phyloP scores from a whole-genome alignment of 2,797 vertebrate genomes.

The Dicrostonyx torquatus region DNA sequence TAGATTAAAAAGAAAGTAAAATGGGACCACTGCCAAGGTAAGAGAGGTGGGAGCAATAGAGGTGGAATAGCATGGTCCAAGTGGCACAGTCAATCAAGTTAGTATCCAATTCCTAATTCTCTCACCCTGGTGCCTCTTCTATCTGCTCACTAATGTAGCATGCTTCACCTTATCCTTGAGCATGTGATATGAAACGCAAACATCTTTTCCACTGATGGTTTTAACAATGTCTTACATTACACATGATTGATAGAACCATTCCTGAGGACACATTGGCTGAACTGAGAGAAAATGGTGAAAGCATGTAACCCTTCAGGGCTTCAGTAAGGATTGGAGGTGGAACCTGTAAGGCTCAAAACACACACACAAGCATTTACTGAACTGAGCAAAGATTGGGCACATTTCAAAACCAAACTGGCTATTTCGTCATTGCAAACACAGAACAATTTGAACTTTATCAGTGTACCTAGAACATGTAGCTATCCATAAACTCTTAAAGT shows the following conservation, averaged over 20 bases:
- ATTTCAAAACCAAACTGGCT: background rate
- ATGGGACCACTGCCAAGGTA: no score
- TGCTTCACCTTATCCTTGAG: background rate
- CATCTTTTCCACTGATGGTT: background rate
- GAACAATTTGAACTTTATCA: constrained; percentile 11
- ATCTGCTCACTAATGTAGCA: background rate
- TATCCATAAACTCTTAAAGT: background rate
- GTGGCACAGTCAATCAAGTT: background rate
- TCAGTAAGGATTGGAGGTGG: background rate
- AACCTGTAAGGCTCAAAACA: background rate
- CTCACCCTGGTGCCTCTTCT: background rate
- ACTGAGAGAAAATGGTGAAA: background rate
- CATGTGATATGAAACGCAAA: background rate
- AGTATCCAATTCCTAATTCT: background rate
- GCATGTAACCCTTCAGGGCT: background rate
- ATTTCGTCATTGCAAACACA: background rate
- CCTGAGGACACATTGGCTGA: background rate
- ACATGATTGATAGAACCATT: background rate
- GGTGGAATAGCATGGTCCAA: background rate
- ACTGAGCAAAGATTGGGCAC: background rate
- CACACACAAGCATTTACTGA: background rate
- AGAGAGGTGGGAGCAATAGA: no score
- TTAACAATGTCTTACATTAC: background rate
- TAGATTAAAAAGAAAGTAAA: background rate
- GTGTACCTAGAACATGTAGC: background rate